Evolutionary conservation across 1,140 invertebrate genomes (phyloP), one percentile per base, ranked within the genome.

Genomic region (Pomacea maculata): DNA sequence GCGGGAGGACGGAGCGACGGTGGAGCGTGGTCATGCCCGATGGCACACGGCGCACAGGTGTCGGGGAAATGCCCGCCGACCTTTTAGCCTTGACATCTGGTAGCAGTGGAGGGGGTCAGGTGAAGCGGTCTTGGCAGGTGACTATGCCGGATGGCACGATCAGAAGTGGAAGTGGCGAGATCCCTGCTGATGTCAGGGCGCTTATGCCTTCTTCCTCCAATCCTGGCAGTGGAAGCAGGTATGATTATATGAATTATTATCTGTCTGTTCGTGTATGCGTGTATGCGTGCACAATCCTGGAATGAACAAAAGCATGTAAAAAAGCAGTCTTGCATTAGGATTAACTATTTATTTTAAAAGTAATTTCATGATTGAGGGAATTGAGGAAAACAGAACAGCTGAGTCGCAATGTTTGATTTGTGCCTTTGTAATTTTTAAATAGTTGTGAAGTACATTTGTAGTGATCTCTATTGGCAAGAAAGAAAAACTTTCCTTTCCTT

Each of bases 61-160:
- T 57, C 12, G 80, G 75, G 12, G 67, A 64, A 0, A 65, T 81
- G n/a, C 75, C 75, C 1, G 72, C 70, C 63, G 29, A 80, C 71
- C 7, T 80, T 17, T 55, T 29, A 17, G 78, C 78, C 14, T 21
- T 80, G 1, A 52, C 73, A 55, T 45, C 71, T 68, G 70, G 65
- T n/a, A 64, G 57, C 17, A 21, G 14, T 25, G 55, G 29, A 45
- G 80, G 55, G 14, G 17, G n/a, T 15, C 57, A 45, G n/a, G 17
- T 71, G 61, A 10, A 75, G 61, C 34, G 65, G n/a, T 34, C 29
- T 14, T 84, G 83, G 83, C 34, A 74, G 61, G 52, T 84, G 29
- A 80, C 79, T 52, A 25, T 82, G 21, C 83, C 83, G n/a, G 79
- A 84, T 71, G 83, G 83, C 10, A 78, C 71, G 7, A 65, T 74